A percentile compares a stretch with the other conserved stretches of the same genome.
Conservation (phyloP, 2,113 vertebrate species). For the Verasper variegatus region DNA sequence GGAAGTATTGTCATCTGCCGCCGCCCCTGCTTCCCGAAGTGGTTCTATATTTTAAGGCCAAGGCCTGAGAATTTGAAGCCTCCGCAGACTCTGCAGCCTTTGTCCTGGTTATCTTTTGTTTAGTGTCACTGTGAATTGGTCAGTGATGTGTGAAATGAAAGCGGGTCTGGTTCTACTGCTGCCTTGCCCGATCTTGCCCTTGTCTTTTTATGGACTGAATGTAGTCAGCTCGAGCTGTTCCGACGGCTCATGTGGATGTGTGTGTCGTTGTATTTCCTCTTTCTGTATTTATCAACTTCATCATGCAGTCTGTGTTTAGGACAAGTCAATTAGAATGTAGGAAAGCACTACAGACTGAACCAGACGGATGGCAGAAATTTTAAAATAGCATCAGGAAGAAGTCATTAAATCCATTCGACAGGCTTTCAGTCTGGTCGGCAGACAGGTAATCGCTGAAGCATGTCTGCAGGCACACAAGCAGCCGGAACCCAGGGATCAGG, state of each 20-base stretch:
- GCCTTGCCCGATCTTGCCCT: background rate
- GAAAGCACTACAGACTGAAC: slow-evolving; percentile 22
- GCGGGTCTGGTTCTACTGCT: slow-evolving; percentile 8
- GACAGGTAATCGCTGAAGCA: slow-evolving; percentile 1
- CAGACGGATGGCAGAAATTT: slow-evolving; percentile 20
- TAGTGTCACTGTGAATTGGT: slow-evolving; percentile 31
- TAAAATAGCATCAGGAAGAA: slow-evolving; percentile 10
- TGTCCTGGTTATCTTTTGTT: slow-evolving; percentile 40
- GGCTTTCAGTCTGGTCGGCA: slow-evolving; percentile 3
- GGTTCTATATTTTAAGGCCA: slow-evolving; percentile 11
- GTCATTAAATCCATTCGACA: slow-evolving; percentile 25
- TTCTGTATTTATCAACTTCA: background rate
- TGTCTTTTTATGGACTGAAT: slow-evolving; percentile 7
- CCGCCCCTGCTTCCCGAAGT: background rate
- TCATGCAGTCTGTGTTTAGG: slow-evolving; percentile 6
- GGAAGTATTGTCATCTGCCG: background rate
- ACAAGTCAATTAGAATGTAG: slow-evolving; percentile 20
- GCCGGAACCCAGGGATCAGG: slow-evolving; percentile 2
- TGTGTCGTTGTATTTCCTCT: background rate
- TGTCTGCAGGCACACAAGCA: background rate
- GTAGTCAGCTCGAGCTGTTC: slow-evolving; percentile 19
- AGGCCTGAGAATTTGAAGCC: background rate
- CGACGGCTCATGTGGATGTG: background rate
- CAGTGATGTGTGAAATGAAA: slow-evolving; percentile 55
- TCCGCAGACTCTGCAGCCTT: background rate